Base-by-base conservation (phyloP, 2,888 invertebrate species). In the Magallana nippona region DNA sequence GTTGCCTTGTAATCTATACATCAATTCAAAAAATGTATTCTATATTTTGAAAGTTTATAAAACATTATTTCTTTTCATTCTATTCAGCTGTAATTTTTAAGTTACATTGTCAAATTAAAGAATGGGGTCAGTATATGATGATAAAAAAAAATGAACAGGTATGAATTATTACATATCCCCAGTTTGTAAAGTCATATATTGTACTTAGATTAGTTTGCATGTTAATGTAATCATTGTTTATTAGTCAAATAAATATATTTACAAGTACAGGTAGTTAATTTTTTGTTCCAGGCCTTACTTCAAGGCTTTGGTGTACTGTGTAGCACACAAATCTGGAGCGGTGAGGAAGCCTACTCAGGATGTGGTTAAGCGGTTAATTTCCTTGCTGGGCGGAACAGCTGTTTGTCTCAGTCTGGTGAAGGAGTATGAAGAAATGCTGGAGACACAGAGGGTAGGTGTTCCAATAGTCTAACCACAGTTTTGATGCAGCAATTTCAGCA, bases 241-340 rank as follows among this genome's bases (percentile, higher is more conserved):
- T 60, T 15, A 1, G n/a, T 60, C 8, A 60, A n/a, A 8, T 60
- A 44, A 44, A 8, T 5, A 44, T 44, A 44, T 44, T 44, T 44
- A 5, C 5, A 44, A 8, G 8, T 44, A 44, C 44, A 44, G 44
- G 44, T 44, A 44, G 44, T 44, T 44, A 44, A 8, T 44, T 44
- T 44, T 22, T 22, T 56, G 44, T 86, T 90, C 8, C 87, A 96
- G 95, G 2, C 96, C 96, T 0, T 94, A 97, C 79, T 96, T 96
- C 92, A 96, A 96, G 90, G 97, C 97, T 0, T 95, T 98, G 55
- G 95, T 97, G 79, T 95, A 96, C 87, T 96, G 96, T 82, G 94
- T 97, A 44, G 96, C 96, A 15, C 96, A 96, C 1, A 95, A 96
- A 1, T 95, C 96, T 71, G 95, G 95, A 84, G 92, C 95, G 60